A percentile compares a stretch with the other conserved stretches of the same genome.
Evolutionary conservation across 2,888 invertebrate species (phyloP).

Genomic region (Furcula furcula): DNA sequence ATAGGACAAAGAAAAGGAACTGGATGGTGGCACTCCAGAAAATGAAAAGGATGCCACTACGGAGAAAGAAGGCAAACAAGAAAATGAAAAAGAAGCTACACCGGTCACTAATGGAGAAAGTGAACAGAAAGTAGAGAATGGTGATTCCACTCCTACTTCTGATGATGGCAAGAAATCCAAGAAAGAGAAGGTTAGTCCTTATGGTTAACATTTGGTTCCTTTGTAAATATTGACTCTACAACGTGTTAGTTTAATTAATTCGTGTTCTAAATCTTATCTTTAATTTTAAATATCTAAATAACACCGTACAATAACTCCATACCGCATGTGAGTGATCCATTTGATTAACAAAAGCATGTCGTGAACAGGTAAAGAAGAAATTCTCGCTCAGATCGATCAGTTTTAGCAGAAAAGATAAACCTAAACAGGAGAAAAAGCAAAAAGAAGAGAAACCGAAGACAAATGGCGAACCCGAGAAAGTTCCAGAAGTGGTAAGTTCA

Average conservation of each 20-base stretch:
- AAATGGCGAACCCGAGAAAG: conserved; percentile 83
- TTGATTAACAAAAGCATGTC: conserved; percentile 48
- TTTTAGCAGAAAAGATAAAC: conserved; percentile 93
- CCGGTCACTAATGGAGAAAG: conserved; percentile 67
- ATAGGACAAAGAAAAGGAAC: conserved; percentile 83
- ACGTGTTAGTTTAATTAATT: too few relatives aligned
- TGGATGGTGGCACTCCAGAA: conserved; percentile 80
- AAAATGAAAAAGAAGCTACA: conserved; percentile 46
- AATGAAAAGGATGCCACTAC: conserved; percentile 86
- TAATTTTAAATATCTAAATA: too few relatives aligned
- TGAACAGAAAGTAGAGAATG: conserved; percentile 66
- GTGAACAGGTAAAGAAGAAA: conserved; percentile 89
- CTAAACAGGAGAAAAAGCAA: conserved; percentile 88
- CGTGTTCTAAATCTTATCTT: too few relatives aligned
- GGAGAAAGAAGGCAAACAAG: conserved; percentile 81
- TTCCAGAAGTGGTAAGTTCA: conserved; percentile 84
- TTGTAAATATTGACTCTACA: too few relatives aligned
- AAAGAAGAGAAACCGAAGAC: conserved; percentile 81
- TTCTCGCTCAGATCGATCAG: conserved; percentile 94
- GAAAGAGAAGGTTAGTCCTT: conserved; percentile 81
- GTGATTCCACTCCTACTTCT: conserved; percentile 56
- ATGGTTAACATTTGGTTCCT: conserved; percentile 2
- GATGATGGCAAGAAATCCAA: conserved; percentile 84
- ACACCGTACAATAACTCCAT: conserved; percentile 15
- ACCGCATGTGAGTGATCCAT: conserved; percentile 42